A percentile compares a stretch with the other conserved stretches of the same genome.
Conservation (phyloP, 2,113 vertebrate genomes). For the Erpornis zantholeuca region DNA sequence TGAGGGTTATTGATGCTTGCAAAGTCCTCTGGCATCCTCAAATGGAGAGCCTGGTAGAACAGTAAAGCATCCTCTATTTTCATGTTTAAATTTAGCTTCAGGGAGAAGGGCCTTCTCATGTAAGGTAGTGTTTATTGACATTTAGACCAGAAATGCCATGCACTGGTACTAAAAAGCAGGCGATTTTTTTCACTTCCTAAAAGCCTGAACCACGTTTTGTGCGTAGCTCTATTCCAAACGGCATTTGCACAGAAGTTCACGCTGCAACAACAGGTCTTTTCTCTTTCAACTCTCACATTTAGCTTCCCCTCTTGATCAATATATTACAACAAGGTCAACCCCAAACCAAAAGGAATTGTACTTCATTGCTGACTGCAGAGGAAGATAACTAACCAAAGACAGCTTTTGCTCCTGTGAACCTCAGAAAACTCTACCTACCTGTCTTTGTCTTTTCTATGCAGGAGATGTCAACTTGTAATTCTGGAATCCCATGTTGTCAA, state of each 20-base stretch:
- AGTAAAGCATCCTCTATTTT: not conserved
- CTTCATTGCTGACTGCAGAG: not conserved
- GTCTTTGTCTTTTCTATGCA: not conserved
- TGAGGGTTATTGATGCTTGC: not conserved
- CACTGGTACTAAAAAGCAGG: not conserved
- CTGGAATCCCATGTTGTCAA: not conserved
- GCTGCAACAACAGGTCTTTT: not conserved
- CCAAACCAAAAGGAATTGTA: not conserved
- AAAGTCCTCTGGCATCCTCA: not conserved
- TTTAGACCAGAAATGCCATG: slow-evolving; percentile 23
- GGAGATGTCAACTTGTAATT: not conserved
- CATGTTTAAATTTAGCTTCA: not conserved
- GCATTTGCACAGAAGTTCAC: not conserved
- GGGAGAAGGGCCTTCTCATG: not conserved
- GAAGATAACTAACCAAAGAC: not conserved
- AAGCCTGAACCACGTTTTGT: not conserved
- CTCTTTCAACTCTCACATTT: not conserved
- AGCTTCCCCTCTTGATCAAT: not conserved
- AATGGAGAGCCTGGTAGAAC: not conserved
- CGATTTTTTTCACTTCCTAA: not conserved
- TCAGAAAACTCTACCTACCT: not conserved
- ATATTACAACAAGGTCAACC: not conserved
- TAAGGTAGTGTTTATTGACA: not conserved
- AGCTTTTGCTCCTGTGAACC: not conserved
- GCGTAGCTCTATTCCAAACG: not conserved